Evolutionary conservation across 2,888 invertebrate species (phyloP).

Genomic region (Lithophane socia): DNA sequence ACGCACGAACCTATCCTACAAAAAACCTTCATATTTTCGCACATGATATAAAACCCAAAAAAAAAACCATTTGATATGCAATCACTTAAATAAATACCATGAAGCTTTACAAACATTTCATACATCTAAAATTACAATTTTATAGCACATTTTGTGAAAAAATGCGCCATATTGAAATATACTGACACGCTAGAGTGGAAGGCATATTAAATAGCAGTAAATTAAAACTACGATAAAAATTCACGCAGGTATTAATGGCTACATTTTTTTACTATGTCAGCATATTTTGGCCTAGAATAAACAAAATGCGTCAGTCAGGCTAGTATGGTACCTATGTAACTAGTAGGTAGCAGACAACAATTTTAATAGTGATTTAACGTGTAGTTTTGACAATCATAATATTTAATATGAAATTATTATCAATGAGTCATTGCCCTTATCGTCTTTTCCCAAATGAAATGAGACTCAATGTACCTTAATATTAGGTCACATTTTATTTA

Average conservation of each 20-base stretch:
- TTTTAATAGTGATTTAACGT: not conserved
- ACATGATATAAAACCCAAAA: not conserved
- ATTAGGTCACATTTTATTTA: not conserved
- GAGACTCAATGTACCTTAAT: not conserved
- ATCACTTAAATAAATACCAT: conserved; percentile 39
- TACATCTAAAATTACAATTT: conserved; percentile 30
- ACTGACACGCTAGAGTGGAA: conserved; percentile 14
- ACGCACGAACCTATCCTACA: not conserved
- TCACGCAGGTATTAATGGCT: not conserved
- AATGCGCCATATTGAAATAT: conserved; percentile 17
- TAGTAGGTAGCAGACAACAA: not conserved
- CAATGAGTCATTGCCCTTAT: not conserved
- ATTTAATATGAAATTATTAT: too few species aligned
- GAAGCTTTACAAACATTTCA: conserved; percentile 22
- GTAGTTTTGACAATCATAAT: too few species aligned
- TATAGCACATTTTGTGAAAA: conserved; percentile 10
- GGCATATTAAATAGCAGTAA: conserved; percentile 27
- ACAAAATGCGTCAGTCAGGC: not conserved
- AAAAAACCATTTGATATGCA: conserved; percentile 19
- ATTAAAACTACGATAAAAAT: conserved; percentile 17
- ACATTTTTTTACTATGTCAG: not conserved
- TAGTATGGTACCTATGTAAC: not conserved
- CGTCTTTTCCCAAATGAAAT: not conserved
- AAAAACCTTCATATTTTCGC: not conserved
- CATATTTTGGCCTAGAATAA: not conserved